Evolutionary conservation across 2,888 invertebrate genomes (phyloP).

Genomic region (Spatulosminthurus flaviceps): DNA sequence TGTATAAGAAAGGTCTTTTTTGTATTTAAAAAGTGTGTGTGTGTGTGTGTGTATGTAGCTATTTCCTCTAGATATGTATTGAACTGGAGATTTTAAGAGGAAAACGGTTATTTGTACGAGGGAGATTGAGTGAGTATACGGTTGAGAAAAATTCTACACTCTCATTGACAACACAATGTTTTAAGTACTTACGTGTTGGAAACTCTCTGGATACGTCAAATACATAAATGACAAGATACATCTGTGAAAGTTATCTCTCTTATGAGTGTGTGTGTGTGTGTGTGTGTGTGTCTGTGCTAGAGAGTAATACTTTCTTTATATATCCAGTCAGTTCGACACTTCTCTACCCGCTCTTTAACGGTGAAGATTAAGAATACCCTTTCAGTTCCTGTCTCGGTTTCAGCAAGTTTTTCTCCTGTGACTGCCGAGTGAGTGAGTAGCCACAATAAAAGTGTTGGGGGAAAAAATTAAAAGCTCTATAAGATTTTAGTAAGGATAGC

Average conservation of each 20-base stretch:
- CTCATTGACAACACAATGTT: constrained; percentile 48
- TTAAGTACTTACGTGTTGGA: constrained; percentile 42
- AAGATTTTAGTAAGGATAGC: neutral
- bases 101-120: constrained; percentile 23
- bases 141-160: constrained; percentile 34
- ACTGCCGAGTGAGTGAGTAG: constrained; percentile 8
- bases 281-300: constrained; percentile 24
- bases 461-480: neutral
- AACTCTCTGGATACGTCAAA: constrained; percentile 39
- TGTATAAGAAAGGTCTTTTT: constrained; percentile 23
- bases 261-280: too few relatives aligned
- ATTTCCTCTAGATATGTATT: constrained; percentile 31
- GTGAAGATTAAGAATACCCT: constrained; percentile 40
- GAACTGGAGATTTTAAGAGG: neutral
- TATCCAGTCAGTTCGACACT: constrained; percentile 42
- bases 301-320: neutral
- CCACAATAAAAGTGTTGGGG: too few relatives aligned
- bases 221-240: constrained; percentile 53
- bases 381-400: constrained; percentile 47
- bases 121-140: constrained; percentile 18
- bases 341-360: constrained; percentile 38
- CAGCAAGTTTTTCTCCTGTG: constrained; percentile 29
- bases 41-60: neutral
- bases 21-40: constrained; percentile 12
- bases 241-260: constrained; percentile 52